Percentiles rank a stretch among this genome's conserved stretches.
Conservation (phyloP, 2,888 invertebrate genomes). For the Hydriomena furcata region DNA sequence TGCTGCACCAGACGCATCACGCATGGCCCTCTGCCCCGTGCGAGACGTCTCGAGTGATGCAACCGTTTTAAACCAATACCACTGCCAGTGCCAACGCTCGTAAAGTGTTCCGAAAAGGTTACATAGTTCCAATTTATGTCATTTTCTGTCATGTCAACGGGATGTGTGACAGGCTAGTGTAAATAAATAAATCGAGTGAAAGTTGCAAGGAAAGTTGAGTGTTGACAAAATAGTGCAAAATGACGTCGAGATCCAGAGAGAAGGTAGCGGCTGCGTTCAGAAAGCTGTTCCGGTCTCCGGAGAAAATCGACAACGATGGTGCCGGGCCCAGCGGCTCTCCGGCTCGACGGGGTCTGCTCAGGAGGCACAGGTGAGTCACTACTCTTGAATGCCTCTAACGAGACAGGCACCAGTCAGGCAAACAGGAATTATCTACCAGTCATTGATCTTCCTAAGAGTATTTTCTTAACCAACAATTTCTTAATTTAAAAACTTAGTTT, state of each 20-base stretch:
- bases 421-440: too few relatives aligned
- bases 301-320: slow-evolving; percentile 87
- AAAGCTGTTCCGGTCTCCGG: slow-evolving; percentile 89
- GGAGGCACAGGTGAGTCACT: slow-evolving; percentile 66
- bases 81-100: slow-evolving; percentile 33
- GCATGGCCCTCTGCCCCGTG: slow-evolving; percentile 44
- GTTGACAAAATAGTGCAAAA: slow-evolving; percentile 66
- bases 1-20: slow-evolving; percentile 49
- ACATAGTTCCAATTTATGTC: slow-evolving; percentile 49
- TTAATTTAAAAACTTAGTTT: too few relatives aligned
- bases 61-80: slow-evolving; percentile 42
- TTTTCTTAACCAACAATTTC: too few relatives aligned
- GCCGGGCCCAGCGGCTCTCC: slow-evolving; percentile 85
- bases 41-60: slow-evolving; percentile 56
- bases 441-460: too few relatives aligned
- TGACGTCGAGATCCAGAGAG: slow-evolving; percentile 91
- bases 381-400: background rate
- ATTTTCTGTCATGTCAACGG: slow-evolving; percentile 56
- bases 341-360: slow-evolving; percentile 79
- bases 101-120: slow-evolving; percentile 44
- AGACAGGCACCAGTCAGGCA: too few relatives aligned
- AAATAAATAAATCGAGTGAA: slow-evolving; percentile 51
- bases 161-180: slow-evolving; percentile 49
- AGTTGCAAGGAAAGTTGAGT: slow-evolving; percentile 52
- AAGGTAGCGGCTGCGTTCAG: slow-evolving; percentile 92